These are phyloP conservation scores for Diacarnus erythraeanus DNA, from an alignment of 37 sponge, comb jelly and placozoan species.

Conservation along the genomic window DNA sequence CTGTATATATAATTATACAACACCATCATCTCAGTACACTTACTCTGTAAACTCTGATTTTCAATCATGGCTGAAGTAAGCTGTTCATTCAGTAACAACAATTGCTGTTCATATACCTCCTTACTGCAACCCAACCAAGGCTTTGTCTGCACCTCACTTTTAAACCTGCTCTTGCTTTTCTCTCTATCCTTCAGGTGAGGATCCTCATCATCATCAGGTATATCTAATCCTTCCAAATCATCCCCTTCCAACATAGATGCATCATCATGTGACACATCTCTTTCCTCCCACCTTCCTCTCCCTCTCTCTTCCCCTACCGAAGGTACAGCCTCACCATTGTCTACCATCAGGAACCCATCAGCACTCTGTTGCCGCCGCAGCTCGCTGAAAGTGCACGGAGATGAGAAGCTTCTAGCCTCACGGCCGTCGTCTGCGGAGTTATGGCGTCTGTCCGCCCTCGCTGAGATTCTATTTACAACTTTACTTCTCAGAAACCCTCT, in stretches of 20 bases:
- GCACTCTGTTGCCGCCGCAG: not conserved
- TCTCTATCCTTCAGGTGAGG: too few species aligned
- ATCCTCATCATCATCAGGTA: not conserved
- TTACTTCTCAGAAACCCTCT: not conserved
- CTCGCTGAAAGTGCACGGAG: not conserved
- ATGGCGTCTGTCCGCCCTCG: not conserved
- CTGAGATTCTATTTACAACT: not conserved
- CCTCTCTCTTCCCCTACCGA: not conserved
- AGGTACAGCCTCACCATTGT: not conserved
- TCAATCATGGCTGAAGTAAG: slow-evolving; percentile 39
- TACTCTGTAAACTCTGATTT: slow-evolving; percentile 56
- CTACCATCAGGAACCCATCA: slow-evolving; percentile 11
- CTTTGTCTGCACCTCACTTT: not conserved
- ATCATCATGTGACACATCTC: not conserved
- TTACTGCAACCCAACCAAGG: slow-evolving; percentile 18
- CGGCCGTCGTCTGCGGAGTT: not conserved
- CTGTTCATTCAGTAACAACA: slow-evolving; percentile 65
- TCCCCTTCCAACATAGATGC: not conserved
- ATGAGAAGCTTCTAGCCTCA: not conserved
- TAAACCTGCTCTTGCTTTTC: not conserved
- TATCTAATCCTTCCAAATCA: slow-evolving; percentile 1
- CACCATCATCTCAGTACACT: not conserved
- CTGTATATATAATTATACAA: too few species aligned
- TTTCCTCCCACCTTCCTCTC: not conserved
- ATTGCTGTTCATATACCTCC: slow-evolving; percentile 65